A percentile compares a stretch with the other conserved stretches of the same genome.
phyloP scores from a whole-genome alignment of 2,113 vertebrate species.

The Marmota monax region DNA sequence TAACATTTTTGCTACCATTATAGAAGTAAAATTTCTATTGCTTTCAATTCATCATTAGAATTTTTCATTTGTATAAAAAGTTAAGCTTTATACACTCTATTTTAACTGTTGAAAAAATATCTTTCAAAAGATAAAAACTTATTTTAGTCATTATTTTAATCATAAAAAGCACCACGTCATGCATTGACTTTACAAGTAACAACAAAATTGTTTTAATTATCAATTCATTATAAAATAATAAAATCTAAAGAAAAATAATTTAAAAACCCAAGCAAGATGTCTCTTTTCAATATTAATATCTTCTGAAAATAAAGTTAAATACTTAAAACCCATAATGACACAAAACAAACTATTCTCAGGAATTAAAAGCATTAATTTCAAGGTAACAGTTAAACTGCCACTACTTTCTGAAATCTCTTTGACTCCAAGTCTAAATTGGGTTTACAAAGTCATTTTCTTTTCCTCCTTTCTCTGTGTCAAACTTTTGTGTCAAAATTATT shows the following conservation, averaged over 20 bases:
- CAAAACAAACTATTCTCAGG: not conserved
- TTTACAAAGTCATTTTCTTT: not conserved
- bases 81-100: not conserved
- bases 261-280: not conserved
- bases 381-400: not conserved
- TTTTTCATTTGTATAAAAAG: not conserved
- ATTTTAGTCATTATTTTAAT: not conserved
- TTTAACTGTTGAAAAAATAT: not conserved
- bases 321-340: not conserved
- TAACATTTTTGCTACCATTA: not conserved
- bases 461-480: not conserved
- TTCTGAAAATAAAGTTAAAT: not conserved
- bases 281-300: not conserved
- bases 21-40: not conserved
- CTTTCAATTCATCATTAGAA: not conserved
- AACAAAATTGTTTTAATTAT: not conserved
- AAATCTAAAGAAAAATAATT: not conserved
- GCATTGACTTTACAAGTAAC: not conserved
- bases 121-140: not conserved
- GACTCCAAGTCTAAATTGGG: not conserved
- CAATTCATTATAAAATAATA: not conserved
- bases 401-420: not conserved
- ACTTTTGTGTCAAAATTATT: not conserved
- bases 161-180: not conserved
- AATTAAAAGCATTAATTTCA: constrained; percentile 7